Conservation (phyloP, 2,888 invertebrate genomes). For the Hypolimnas misippus region DNA sequence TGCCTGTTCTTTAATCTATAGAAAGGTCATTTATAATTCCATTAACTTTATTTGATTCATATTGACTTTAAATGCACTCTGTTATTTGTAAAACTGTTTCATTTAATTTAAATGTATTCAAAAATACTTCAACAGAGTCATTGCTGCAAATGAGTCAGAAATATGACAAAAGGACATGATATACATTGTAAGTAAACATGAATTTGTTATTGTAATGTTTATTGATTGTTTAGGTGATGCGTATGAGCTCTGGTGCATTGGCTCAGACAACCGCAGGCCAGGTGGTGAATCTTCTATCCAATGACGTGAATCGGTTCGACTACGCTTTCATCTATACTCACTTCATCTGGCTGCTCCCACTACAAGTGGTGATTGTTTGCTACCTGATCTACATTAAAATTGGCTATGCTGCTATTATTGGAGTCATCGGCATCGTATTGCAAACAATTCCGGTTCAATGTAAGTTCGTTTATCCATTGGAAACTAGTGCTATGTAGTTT, state of each 20-base stretch:
- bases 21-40: constrained; percentile 87
- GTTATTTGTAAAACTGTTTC: neutral
- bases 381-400: constrained; percentile 91
- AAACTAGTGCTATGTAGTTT: too few relatives aligned
- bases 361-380: constrained; percentile 87
- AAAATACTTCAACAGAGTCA: neutral
- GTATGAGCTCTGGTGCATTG: constrained; percentile 91
- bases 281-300: constrained; percentile 96
- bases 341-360: constrained; percentile 94
- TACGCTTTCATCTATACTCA: constrained; percentile 92
- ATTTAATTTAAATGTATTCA: neutral
- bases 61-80: too few relatives aligned
- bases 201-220: neutral
- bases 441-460: constrained; percentile 94
- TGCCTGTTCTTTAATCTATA: constrained; percentile 92
- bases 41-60: neutral
- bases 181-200: neutral
- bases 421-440: constrained; percentile 90
- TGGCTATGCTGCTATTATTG: constrained; percentile 89
- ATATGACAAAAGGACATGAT: neutral
- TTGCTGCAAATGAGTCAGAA: neutral
- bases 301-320: constrained; percentile 97
- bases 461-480: constrained; percentile 55
- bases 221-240: constrained; percentile 72
- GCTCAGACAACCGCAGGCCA: constrained; percentile 95